phyloP scores from a whole-genome alignment of 2,888 invertebrate genomes.

The Orthosia cruda region DNA sequence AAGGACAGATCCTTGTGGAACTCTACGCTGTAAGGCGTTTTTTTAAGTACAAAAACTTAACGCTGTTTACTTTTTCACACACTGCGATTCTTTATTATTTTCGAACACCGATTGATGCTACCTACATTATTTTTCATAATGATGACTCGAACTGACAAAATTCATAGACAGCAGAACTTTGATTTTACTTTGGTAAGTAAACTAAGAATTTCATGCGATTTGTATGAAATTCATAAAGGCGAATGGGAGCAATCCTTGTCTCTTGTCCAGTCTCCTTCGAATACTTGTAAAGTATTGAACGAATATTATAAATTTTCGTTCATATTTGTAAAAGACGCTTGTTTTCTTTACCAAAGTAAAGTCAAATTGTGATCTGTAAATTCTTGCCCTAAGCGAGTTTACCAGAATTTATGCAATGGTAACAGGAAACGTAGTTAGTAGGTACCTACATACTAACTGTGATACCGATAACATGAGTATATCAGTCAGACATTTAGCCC shows the following conservation, averaged over 20 bases:
- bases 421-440: conserved; percentile 1
- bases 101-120: neutral
- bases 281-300: too few relatives aligned
- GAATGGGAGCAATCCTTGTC: too few relatives aligned
- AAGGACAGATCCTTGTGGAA: too few relatives aligned
- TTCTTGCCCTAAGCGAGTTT: neutral
- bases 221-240: too few relatives aligned
- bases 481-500: conserved; percentile 18
- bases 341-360: neutral
- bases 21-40: neutral
- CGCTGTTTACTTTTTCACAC: neutral
- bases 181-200: neutral
- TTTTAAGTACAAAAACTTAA: neutral
- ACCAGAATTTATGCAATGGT: neutral
- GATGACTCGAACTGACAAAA: neutral
- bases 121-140: neutral
- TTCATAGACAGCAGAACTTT: neutral
- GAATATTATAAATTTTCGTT: too few relatives aligned
- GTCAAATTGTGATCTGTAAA: neutral
- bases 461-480: conserved; percentile 11
- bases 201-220: neutral
- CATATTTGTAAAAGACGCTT: too few relatives aligned
- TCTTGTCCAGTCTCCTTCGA: too few relatives aligned
- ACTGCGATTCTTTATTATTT: neutral
- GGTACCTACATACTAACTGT: neutral